These are phyloP conservation scores for Haemorhous mexicanus DNA, from an alignment of 2,113 vertebrate genomes.

Conservation along the genomic window DNA sequence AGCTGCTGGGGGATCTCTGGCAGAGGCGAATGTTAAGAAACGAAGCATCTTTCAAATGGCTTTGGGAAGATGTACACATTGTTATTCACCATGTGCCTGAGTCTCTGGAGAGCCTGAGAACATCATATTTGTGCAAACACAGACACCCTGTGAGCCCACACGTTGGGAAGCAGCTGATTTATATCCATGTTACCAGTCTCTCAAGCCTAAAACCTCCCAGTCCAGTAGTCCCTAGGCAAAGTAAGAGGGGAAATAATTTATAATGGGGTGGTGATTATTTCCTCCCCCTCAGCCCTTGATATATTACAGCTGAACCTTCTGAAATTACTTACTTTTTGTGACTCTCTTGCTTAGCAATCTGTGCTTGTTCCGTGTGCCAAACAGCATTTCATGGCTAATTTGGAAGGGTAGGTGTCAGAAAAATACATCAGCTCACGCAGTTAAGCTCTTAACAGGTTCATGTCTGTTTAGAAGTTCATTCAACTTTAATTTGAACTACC, in stretches of 20 bases:
- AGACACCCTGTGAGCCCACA: not conserved
- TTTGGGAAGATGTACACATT: not conserved
- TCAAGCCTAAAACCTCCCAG: not conserved
- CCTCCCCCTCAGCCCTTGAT: not conserved
- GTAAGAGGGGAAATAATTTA: slow-evolving; percentile 41
- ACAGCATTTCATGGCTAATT: slow-evolving; percentile 27
- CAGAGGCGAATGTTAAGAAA: not conserved
- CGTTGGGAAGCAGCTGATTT: slow-evolving; percentile 14
- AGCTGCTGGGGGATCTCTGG: not conserved
- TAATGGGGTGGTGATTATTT: slow-evolving; percentile 25
- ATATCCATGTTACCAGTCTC: not conserved
- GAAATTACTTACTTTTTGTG: not conserved
- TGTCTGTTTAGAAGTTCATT: not conserved
- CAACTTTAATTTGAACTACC: not conserved
- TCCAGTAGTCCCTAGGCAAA: not conserved
- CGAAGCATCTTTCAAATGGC: not conserved
- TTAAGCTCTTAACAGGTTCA: not conserved
- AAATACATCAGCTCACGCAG: not conserved
- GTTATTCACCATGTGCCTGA: not conserved
- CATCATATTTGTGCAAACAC: not conserved
- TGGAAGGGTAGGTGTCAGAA: not conserved
- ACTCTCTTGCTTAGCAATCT: not conserved
- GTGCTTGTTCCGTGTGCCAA: slow-evolving; percentile 16
- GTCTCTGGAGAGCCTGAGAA: slow-evolving; percentile 10
- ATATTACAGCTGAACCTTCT: slow-evolving; percentile 18